phyloP scores from a whole-genome alignment of 2,888 invertebrate species.

The Aradus depressus region DNA sequence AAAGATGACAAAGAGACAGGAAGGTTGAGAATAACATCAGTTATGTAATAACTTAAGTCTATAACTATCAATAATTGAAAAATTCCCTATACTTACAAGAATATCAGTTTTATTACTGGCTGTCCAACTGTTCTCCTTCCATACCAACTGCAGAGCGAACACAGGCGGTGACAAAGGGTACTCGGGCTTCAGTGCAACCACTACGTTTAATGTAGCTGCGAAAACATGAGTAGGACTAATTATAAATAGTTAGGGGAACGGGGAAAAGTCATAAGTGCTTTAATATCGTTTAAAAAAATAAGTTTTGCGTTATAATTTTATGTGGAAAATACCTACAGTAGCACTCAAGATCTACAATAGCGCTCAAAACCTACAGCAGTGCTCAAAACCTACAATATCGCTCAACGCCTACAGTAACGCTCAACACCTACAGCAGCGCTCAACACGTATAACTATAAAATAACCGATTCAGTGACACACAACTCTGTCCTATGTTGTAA shows the following conservation, averaged over 20 bases:
- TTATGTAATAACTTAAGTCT: background rate
- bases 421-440: no score
- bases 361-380: no score
- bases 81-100: slow-evolving; percentile 41
- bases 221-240: slow-evolving; percentile 30
- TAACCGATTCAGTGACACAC: no score
- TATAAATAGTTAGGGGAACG: background rate
- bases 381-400: no score
- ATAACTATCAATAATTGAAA: slow-evolving; percentile 1
- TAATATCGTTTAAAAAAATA: background rate
- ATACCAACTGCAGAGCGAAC: slow-evolving; percentile 60
- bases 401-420: no score
- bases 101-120: slow-evolving; percentile 57
- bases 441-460: no score
- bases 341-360: no score
- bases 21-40: background rate
- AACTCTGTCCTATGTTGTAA: no score
- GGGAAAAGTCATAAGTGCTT: background rate
- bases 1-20: background rate
- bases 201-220: slow-evolving; percentile 64
- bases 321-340: no score
- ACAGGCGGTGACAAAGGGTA: slow-evolving; percentile 70
- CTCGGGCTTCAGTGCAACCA: slow-evolving; percentile 67
- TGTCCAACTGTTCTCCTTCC: slow-evolving; percentile 46
- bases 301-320: no score